Evolutionary conservation across 2,888 invertebrate species (phyloP).

Genomic region (Tetramorium bicarinatum): DNA sequence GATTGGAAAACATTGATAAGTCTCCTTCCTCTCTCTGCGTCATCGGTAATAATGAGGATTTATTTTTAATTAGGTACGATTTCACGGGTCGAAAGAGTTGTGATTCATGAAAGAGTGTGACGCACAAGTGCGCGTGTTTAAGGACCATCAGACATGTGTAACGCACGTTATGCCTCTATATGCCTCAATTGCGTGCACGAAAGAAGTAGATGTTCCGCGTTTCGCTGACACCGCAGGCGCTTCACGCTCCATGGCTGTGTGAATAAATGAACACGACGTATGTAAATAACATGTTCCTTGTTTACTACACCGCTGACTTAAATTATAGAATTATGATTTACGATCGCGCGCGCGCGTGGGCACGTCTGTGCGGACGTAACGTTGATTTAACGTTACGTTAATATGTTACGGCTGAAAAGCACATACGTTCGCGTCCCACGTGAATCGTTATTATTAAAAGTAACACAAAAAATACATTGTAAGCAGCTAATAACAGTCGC

Average conservation of each 20-base stretch:
- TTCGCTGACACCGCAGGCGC: conserved; percentile 40
- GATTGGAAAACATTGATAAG: not conserved
- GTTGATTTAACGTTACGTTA: conserved; percentile 25
- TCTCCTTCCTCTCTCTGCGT: too few relatives aligned
- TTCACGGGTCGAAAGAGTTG: not conserved
- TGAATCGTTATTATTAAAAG: not conserved
- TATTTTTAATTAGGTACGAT: not conserved
- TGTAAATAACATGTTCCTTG: conserved; percentile 27
- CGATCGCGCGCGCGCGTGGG: not conserved
- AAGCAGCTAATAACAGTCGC: not conserved
- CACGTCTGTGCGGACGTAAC: not conserved
- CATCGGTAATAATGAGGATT: not conserved
- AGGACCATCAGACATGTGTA: conserved; percentile 10
- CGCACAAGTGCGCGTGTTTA: conserved; percentile 12
- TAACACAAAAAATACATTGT: not conserved
- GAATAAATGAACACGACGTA: conserved; percentile 16
- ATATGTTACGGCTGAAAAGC: not conserved
- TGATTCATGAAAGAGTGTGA: not conserved
- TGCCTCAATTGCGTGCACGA: conserved; percentile 42
- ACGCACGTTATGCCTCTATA: conserved; percentile 27
- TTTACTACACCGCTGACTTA: conserved; percentile 16
- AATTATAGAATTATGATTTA: conserved; percentile 45
- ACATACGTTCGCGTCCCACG: not conserved
- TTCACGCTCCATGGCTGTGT: conserved; percentile 20
- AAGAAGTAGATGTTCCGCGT: conserved; percentile 43